phyloP scores from a whole-genome alignment of 2,113 vertebrate genomes.

The Gorsachius goisagi region DNA sequence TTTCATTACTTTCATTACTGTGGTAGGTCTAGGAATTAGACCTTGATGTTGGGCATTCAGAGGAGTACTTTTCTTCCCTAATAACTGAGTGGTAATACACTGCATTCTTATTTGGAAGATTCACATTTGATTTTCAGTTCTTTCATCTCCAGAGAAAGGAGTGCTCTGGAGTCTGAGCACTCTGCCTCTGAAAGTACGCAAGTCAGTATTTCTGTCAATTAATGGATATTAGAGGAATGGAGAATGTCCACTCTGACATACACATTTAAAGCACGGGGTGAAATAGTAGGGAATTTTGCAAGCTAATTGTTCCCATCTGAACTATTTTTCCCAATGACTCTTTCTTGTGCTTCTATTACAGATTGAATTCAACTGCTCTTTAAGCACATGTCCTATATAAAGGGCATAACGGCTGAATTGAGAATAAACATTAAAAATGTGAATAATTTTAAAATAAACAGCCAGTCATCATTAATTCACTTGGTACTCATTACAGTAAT shows the following conservation, averaged over 20 bases:
- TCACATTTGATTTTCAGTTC: conserved; percentile 63
- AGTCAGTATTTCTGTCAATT: conserved; percentile 36
- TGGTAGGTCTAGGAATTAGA: conserved; percentile 43
- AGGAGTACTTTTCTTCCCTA: conserved; percentile 41
- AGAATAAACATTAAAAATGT: conserved; percentile 57
- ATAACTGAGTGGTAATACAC: conserved; percentile 45
- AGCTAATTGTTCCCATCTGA: conserved; percentile 44
- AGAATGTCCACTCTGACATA: neutral
- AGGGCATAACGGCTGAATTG: conserved; percentile 29
- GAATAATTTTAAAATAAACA: conserved; percentile 68
- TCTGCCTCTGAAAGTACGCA: neutral
- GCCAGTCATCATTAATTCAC: conserved; percentile 63
- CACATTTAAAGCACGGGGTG: neutral
- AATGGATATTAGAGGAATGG: neutral
- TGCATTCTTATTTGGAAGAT: conserved; percentile 57
- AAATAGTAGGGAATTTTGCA: neutral
- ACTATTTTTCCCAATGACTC: conserved; percentile 23
- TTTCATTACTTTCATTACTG: conserved; percentile 47
- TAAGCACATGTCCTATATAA: conserved; percentile 17
- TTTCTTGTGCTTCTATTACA: neutral
- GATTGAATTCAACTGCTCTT: conserved; percentile 22
- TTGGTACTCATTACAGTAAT: conserved; percentile 58
- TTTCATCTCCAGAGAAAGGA: conserved; percentile 49
- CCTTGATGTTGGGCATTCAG: conserved; percentile 45
- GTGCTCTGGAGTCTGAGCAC: conserved; percentile 37